These are phyloP conservation scores for Limnothrissa miodon DNA, from an alignment of 2,113 vertebrate genomes.

Conservation along the genomic window DNA sequence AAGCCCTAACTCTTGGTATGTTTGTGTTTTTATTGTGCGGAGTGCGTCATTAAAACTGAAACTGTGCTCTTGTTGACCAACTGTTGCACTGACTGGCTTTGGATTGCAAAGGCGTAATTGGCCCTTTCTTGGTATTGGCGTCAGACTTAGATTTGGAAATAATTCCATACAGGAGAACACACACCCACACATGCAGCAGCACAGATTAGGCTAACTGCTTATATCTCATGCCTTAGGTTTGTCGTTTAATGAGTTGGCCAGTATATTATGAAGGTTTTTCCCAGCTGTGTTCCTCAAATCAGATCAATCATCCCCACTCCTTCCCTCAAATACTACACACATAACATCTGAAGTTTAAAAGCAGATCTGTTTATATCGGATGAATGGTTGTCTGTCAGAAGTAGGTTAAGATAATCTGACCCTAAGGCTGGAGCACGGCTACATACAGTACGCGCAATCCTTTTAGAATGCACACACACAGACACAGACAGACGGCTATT, in stretches of 20 bases:
- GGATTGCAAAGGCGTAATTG: background rate
- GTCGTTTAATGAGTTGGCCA: background rate
- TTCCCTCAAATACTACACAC: no score
- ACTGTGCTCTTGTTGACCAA: background rate
- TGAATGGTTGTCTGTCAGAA: background rate
- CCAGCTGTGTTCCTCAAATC: no score
- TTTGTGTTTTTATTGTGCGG: background rate
- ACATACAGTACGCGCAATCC: no score
- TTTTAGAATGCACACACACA: background rate
- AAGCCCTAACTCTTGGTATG: background rate
- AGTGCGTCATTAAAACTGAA: background rate
- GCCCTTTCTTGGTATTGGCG: background rate
- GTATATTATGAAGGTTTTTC: no score
- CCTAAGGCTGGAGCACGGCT: no score
- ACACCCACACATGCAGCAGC: background rate
- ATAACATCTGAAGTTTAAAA: no score
- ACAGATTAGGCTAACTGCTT: background rate
- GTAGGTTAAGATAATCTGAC: no score
- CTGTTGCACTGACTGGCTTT: background rate
- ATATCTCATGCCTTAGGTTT: background rate
- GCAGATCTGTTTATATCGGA: background rate
- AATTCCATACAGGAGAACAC: background rate
- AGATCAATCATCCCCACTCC: no score
- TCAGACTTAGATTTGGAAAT: background rate
- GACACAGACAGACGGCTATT: background rate